phyloP scores from a whole-genome alignment of 2,888 invertebrate species.

The Lasioglossum villosulum region DNA sequence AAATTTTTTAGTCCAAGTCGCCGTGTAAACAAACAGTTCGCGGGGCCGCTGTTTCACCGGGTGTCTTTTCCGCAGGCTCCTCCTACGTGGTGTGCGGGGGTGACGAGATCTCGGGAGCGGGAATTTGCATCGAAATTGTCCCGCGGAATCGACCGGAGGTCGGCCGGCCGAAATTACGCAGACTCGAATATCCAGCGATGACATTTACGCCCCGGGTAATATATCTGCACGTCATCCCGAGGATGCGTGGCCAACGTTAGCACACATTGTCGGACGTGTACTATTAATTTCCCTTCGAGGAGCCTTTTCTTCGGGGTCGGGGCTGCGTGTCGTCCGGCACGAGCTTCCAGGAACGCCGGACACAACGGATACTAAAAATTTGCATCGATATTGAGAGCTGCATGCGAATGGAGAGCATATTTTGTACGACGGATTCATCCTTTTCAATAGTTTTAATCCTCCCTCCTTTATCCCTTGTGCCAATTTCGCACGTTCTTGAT shows the following conservation, averaged over 20 bases:
- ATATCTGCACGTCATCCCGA: slow-evolving; percentile 40
- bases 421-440: neutral
- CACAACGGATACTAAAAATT: slow-evolving; percentile 32
- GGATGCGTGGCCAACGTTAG: slow-evolving; percentile 10
- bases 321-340: neutral
- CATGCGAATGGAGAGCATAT: neutral
- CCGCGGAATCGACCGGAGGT: slow-evolving; percentile 46
- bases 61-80: neutral
- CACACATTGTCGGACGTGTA: neutral
- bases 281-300: slow-evolving; percentile 49
- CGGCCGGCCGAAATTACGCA: slow-evolving; percentile 29
- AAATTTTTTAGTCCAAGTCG: slow-evolving; percentile 4
- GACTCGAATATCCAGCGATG: slow-evolving; percentile 52
- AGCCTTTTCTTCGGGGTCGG: slow-evolving; percentile 8
- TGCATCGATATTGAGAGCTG: slow-evolving; percentile 57
- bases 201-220: slow-evolving; percentile 45
- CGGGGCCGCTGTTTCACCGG: neutral
- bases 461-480: neutral
- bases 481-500: neutral
- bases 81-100: neutral
- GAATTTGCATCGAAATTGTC: slow-evolving; percentile 62
- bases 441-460: neutral
- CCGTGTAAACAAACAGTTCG: slow-evolving; percentile 27
- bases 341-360: neutral
- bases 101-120: slow-evolving; percentile 15